Evolutionary conservation across 1,140 invertebrate genomes (phyloP), one percentile per base, ranked within the genome.

Genomic region (Gonioctena quinquepunctata): DNA sequence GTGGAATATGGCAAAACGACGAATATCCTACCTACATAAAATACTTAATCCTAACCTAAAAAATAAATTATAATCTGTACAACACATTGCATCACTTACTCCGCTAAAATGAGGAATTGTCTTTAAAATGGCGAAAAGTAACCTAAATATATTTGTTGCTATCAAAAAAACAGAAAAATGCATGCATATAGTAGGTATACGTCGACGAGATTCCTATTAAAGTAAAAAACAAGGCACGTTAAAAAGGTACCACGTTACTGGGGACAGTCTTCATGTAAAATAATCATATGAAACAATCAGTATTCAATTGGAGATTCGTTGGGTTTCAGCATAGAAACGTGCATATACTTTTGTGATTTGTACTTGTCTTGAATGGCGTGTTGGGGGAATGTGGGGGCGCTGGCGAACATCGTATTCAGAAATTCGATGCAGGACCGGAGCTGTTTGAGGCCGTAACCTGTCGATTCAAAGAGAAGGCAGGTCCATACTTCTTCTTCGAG

Each of bases 401-500:
- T 87, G 7, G 81, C 81, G 80, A 94, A 94, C 2, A 92, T 89
- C 71, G 88, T 87, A 59, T 89, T 88, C 50, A 97, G 84, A 75
- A 90, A 85, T 2, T 86, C 81, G 18, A 95, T 84, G 72, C 93
- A 92, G 23, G 87, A 82, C 65, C 88, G 86, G 60, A 97, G 84
- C 71, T 95, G 88, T 0, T 85, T 79, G 19, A 94, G 78, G 27
- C 84, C 81, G 83, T 94, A 96, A 8, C 90, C 90, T 18, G 92
- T 90, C 11, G 86, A 86, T 48, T 88, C 78, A 72, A 86, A 86
- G 56, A 95, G 82, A 56, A 89, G 84, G 3, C 86, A 77, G 1
- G 88, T 50, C 66, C 84, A 89, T 92, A 94, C 92, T 27, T 90
- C 88, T 66, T 88, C 85, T 13, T 84, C 84, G 21, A 93, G 86